Conservation (phyloP, 1,140 invertebrate genomes). For the Drosophila ohnishii region DNA sequence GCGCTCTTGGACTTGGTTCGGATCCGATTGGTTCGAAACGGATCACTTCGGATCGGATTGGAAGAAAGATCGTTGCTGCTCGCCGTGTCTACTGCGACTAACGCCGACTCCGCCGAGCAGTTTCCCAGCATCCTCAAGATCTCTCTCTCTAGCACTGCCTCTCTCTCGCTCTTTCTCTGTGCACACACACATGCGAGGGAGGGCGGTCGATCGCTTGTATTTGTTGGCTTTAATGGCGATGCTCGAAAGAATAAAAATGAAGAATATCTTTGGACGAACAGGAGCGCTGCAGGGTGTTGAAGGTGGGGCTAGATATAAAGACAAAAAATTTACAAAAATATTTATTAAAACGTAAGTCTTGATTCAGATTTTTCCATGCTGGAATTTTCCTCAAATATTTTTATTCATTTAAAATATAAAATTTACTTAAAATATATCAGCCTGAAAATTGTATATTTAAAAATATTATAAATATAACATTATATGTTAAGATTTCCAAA, state of each 20-base stretch:
- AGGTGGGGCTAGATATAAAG: not conserved
- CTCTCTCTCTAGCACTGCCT: slow-evolving; percentile 33
- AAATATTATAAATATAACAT: not conserved
- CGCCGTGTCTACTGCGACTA: slow-evolving; percentile 81
- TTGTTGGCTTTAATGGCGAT: slow-evolving; percentile 78
- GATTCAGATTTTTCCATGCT: not conserved
- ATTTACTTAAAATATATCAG: too few species aligned
- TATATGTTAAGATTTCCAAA: too few species aligned
- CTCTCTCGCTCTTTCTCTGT: slow-evolving; percentile 6
- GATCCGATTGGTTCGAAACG: slow-evolving; percentile 7
- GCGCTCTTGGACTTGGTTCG: slow-evolving; percentile 32
- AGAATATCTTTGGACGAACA: slow-evolving; percentile 62
- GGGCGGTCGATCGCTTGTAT: slow-evolving; percentile 74
- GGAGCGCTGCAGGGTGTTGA: slow-evolving; percentile 26
- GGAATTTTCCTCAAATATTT: not conserved
- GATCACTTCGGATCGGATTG: slow-evolving; percentile 23
- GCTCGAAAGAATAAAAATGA: slow-evolving; percentile 75
- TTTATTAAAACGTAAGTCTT: not conserved
- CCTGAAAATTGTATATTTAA: too few species aligned
- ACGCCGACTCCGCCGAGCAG: slow-evolving; percentile 48
- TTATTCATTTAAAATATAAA: too few species aligned
- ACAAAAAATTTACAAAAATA: not conserved
- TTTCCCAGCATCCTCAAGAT: slow-evolving; percentile 60
- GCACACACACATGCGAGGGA: slow-evolving; percentile 43
- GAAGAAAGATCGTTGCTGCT: slow-evolving; percentile 76